Base-by-base conservation (phyloP, 2,113 vertebrate species). In the Carassius gibelio region DNA sequence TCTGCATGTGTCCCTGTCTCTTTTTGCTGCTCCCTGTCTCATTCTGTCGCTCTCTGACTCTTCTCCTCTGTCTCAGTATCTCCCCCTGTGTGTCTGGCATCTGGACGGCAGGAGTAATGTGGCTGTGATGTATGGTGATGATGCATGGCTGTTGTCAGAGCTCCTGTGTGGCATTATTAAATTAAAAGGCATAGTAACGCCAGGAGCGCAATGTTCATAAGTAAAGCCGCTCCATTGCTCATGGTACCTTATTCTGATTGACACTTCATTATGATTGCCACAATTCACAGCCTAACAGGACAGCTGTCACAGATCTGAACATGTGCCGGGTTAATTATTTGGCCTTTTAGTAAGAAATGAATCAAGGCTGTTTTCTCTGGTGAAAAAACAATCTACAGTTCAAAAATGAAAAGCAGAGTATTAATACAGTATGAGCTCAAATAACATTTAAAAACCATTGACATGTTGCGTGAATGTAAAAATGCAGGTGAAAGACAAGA, bases 1-100 rank as follows among this genome's bases (percentile, higher is more conserved):
- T 92, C 88, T 86, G 84, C 48, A 62, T 23, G 59, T 30, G 34
- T 68, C 61, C 71, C 75, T 38, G 57, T 62, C 48, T 77, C 23
- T 68, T 57, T 66, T 30, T 68, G 74, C 10, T 64, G 26, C 45
- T 66, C 59, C 26, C 45, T 64, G 19, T 34, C 38, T 50, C 34
- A 42, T 34, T 61, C n/a, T 76, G 55, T 15, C 36, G 6, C 55
- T 75, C 34, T 42, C 52, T 57, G 17, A 17, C 66, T 57, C 68
- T 69, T 74, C 36, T 62, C 38, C 13, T 8, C 38, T 64, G 23
- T 79, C 61, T 38, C 50, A 38, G 48, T 80, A 52, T 85, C 75
- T 38, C 61, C 69, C 38, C 75, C 71, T 83, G n/a, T 57, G 52
- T 64, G 38, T 71, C 76, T 87, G 83, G 57, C 72, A 88, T 66